Percentiles rank a stretch among this genome's conserved stretches.
Evolutionary conservation across 2,797 vertebrate genomes (phyloP).

Genomic region (Sebastes steindachneri): DNA sequence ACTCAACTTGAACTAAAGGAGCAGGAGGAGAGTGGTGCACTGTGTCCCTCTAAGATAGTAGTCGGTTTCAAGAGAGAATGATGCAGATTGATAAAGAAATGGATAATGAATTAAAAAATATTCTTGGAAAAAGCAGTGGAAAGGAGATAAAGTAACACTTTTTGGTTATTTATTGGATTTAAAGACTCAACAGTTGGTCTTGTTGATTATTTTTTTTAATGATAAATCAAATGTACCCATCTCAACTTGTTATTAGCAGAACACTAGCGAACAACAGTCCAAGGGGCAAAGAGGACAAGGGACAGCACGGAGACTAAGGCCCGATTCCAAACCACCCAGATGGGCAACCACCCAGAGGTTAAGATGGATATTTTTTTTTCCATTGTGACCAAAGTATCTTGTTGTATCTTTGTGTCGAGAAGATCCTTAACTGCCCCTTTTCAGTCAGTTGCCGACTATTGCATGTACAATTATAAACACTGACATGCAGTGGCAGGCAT

Average conservation of each 20-base stretch:
- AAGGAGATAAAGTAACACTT: neutral
- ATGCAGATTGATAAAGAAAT: neutral
- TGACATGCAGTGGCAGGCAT: constrained; percentile 18
- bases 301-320: no score
- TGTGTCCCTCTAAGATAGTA: neutral
- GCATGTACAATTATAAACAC: constrained; percentile 11
- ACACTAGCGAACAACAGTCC: no score
- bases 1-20: neutral
- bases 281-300: no score
- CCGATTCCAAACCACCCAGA: no score
- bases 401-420: neutral
- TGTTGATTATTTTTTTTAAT: neutral
- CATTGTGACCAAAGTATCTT: neutral
- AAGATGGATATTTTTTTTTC: neutral
- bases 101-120: neutral
- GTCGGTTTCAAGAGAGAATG: neutral
- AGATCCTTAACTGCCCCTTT: neutral
- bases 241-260: no score
- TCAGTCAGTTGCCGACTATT: neutral
- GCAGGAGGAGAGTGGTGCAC: neutral
- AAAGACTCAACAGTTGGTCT: neutral
- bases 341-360: no score
- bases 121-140: neutral
- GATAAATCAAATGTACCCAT: no score
- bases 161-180: neutral